Conservation (phyloP, 1,140 invertebrate genomes). For the Trialeurodes vaporariorum region DNA sequence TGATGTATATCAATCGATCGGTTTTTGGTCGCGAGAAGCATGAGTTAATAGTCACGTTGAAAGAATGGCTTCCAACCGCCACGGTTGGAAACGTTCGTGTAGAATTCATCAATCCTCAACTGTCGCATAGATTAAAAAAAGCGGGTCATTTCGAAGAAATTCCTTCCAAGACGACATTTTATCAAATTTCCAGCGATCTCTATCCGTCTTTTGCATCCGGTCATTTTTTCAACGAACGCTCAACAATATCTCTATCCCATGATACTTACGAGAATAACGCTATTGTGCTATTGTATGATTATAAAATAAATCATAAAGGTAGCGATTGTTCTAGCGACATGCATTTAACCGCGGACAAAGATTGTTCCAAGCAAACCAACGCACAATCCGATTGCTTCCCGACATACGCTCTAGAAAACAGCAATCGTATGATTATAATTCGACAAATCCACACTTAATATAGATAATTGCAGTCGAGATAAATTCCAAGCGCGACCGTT, state of each 20-base stretch:
- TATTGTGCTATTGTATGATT: not conserved
- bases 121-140: too few species aligned
- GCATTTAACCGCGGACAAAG: too few species aligned
- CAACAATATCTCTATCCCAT: not conserved
- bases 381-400: too few species aligned
- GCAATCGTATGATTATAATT: not conserved
- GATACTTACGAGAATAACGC: not conserved
- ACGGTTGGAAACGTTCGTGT: not conserved
- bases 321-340: not conserved
- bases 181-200: not conserved
- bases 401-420: not conserved
- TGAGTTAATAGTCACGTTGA: not conserved
- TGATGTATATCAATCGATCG: not conserved
- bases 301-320: not conserved
- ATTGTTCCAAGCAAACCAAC: too few species aligned
- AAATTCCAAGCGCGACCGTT: not conserved
- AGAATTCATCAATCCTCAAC: not conserved
- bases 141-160: not conserved
- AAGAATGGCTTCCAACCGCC: not conserved
- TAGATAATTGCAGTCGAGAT: too few species aligned
- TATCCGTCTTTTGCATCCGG: not conserved
- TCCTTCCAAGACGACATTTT: not conserved
- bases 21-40: not conserved
- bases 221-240: not conserved
- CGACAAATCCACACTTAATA: too few species aligned